A percentile compares a stretch with the other conserved stretches of the same genome.
phyloP scores from a whole-genome alignment of 2,797 vertebrate species.

The Gallinago nigripennis region DNA sequence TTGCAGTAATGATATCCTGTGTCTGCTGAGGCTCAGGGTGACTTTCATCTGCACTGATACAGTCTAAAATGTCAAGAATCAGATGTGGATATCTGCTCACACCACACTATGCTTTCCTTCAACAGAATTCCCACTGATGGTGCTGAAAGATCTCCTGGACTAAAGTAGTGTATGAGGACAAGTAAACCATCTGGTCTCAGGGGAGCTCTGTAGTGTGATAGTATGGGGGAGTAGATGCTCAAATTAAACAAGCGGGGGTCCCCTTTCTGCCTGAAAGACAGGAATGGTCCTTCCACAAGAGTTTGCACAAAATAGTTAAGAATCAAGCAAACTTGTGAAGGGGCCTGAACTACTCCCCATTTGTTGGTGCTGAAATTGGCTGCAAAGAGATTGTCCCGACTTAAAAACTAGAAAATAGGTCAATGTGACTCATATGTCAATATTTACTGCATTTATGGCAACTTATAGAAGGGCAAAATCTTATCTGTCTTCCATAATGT shows the following conservation, averaged over 20 bases:
- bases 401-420: conserved; percentile 43
- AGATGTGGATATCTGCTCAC: neutral
- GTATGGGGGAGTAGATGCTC: neutral
- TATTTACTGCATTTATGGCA: conserved; percentile 50
- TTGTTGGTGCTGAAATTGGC: neutral
- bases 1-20: neutral
- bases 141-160: neutral
- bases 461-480: neutral
- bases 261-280: neutral
- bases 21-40: neutral
- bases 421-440: conserved; percentile 59
- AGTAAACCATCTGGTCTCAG: neutral
- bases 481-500: neutral
- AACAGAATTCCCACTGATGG: neutral
- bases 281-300: neutral
- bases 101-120: neutral
- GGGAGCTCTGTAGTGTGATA: neutral
- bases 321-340: neutral
- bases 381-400: neutral
- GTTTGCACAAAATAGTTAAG: neutral
- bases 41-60: neutral
- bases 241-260: neutral
- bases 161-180: neutral
- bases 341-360: neutral
- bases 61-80: neutral